Base-by-base conservation (phyloP, 2,113 vertebrate species). In the Galbula dea region DNA sequence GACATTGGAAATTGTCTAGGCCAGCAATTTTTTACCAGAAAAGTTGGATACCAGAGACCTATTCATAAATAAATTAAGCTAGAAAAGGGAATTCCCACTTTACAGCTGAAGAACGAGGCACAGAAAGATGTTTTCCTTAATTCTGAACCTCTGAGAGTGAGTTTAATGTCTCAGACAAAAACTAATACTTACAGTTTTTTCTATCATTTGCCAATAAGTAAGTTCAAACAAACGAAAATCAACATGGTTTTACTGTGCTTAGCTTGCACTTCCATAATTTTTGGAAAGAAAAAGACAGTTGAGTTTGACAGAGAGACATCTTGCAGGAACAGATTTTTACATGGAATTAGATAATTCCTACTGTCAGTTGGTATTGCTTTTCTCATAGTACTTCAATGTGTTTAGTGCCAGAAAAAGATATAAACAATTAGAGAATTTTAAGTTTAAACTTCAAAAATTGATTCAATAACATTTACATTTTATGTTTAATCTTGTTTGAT, bases 281-380 rank as follows among this genome's bases (percentile, higher is more conserved):
- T 91, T 76, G 62, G 62, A 39, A 72, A 63, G 49, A 22, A 32
- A 89, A 90, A 74, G 11, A 20, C 10, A 89, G 92, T 39, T 76
- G 29, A 62, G 37, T 72, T 91, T 88, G 91, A 72, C 86, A 94
- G 46, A 43, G 17, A 92, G 34, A 84, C 58, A 83, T 80, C 86
- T 93, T 90, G 32, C 43, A 86, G 49, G 43, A 92, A 79, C 49
- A 91, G 75, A 65, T 90, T 90, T 90, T 82, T 88, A 89, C 58
- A 72, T 49, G 39, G 59, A 93, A 90, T 74, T 91, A 71, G 61
- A 76, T 84, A 55, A 76, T 86, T 86, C 10, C 48, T 58, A 74
- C 83, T 88, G 76, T 77, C 87, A 84, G 66, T 80, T 81, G 86
- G 30, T 69, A 63, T 55, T 69, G 37, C 16, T 89, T 83, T 85